phyloP scores from a whole-genome alignment of 1,140 invertebrate species.

The Nasonia vitripennis region DNA sequence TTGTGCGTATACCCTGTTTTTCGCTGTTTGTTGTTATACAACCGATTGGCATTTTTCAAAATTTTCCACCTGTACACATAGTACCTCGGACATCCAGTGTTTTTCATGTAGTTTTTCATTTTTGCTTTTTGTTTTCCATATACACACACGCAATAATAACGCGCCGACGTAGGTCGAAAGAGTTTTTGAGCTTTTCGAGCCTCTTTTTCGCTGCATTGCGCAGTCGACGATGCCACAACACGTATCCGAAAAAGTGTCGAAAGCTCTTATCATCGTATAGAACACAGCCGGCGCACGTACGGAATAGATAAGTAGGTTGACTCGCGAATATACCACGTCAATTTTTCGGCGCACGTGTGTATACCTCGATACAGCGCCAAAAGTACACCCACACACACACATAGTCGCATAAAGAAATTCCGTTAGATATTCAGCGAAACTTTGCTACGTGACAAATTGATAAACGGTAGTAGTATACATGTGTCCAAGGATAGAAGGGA shows the following conservation, averaged over 20 bases:
- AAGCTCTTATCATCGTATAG: too few relatives aligned
- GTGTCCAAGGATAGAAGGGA: too few relatives aligned
- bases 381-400: too few relatives aligned
- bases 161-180: neutral
- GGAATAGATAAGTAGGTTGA: neutral
- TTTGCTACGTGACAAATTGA: too few relatives aligned
- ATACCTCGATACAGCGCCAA: too few relatives aligned
- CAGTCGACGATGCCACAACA: conserved; percentile 19
- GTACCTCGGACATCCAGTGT: conserved; percentile 35
- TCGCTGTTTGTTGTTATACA: conserved; percentile 63
- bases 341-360: neutral
- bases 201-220: neutral
- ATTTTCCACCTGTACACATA: conserved; percentile 58
- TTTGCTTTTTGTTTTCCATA: neutral
- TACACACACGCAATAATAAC: neutral
- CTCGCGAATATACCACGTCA: neutral
- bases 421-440: too few relatives aligned
- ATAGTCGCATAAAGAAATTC: too few relatives aligned
- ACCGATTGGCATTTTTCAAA: conserved; percentile 73
- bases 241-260: neutral
- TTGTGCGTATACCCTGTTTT: conserved; percentile 54
- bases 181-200: conserved; percentile 43
- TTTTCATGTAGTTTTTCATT: conserved; percentile 50
- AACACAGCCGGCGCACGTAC: too few relatives aligned
- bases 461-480: too few relatives aligned